Evolutionary conservation across 1,140 invertebrate genomes (phyloP).

Genomic region (Asobara japonica): DNA sequence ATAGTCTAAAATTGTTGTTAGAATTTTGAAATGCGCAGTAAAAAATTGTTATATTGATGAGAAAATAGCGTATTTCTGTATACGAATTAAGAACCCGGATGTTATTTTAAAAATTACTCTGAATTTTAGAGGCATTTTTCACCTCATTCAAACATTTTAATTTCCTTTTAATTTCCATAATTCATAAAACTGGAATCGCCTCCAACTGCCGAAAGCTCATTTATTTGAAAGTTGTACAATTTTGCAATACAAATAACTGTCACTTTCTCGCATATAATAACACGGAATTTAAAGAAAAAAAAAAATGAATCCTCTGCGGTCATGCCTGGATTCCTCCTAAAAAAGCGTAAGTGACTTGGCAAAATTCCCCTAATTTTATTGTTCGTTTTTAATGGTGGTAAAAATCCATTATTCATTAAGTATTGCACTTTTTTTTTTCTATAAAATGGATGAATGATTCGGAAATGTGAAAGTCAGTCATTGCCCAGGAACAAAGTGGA

Average conservation of each 20-base stretch:
- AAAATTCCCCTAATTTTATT: too few species aligned
- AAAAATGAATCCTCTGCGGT: neutral
- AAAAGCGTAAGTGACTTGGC: too few species aligned
- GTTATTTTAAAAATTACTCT: too few species aligned
- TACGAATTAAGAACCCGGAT: too few species aligned
- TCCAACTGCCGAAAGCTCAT: neutral
- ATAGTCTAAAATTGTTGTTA: too few species aligned
- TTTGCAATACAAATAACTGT: slow-evolving; percentile 14
- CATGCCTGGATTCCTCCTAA: neutral
- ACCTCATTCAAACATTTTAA: neutral
- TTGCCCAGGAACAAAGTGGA: neutral
- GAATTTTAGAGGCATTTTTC: too few species aligned
- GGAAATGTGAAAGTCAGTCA: neutral
- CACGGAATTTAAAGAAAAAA: neutral
- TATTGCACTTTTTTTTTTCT: neutral
- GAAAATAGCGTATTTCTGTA: too few species aligned
- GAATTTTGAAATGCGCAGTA: too few species aligned
- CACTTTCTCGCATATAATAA: neutral
- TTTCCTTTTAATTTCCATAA: neutral
- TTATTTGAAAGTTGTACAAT: slow-evolving; percentile 16
- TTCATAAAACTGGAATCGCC: neutral
- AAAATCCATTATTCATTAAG: neutral
- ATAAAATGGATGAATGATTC: neutral
- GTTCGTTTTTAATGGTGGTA: too few species aligned
- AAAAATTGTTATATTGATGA: too few species aligned